Evolutionary conservation across 2,888 invertebrate species (phyloP), one percentile per base, ranked within the genome.

Genomic region (Drosophila mimica): DNA sequence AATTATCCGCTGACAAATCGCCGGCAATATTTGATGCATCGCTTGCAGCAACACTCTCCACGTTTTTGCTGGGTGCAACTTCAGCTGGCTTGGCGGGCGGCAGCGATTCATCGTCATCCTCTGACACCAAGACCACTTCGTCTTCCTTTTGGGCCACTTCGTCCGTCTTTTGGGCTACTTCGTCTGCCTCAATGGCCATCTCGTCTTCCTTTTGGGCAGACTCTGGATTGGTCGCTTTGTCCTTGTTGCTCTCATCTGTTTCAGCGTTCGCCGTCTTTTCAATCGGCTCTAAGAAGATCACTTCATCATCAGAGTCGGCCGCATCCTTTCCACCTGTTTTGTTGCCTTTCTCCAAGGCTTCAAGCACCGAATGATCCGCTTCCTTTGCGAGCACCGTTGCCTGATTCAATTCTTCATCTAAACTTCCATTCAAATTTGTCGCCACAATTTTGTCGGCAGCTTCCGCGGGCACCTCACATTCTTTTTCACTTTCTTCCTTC

Each of bases 261-360:
- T 11, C n/a, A 1, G 31, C 2, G 28, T 59, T 25, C 2, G 51
- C 25, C 4, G 46, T 20, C 58, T 88, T 90, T 9, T 84, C 86
- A 25, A 79, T 65, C 4, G 75, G 69, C 38, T 90, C 90, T 52
- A 89, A 90, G 64, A 92, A 91, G 30, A 92, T 88, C 0, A 92
- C 88, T 63, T 92, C 92, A 54, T 92, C 92, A 67, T 83, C 84
- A 7, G 74, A 72, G n/a, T 89, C 89, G 7, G 59, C 8, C 25
- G 25, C 15, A 4, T 77, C 70, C 46, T 65, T 67, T 31, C 15
- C 34, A 17, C 13, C 4, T 17, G 9, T 11, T 58, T 59, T 11
- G 15, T 30, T 46, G 51, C 9, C 17, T 25, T 49, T 28, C 56
- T 62, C 17, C 7, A 3, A 17, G 17, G 7, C 25, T 40, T 51